A percentile compares a stretch with the other conserved stretches of the same genome.
These are phyloP conservation scores for Nyctibius grandis DNA, from an alignment of 2,797 vertebrate genomes.

Conservation along the genomic window DNA sequence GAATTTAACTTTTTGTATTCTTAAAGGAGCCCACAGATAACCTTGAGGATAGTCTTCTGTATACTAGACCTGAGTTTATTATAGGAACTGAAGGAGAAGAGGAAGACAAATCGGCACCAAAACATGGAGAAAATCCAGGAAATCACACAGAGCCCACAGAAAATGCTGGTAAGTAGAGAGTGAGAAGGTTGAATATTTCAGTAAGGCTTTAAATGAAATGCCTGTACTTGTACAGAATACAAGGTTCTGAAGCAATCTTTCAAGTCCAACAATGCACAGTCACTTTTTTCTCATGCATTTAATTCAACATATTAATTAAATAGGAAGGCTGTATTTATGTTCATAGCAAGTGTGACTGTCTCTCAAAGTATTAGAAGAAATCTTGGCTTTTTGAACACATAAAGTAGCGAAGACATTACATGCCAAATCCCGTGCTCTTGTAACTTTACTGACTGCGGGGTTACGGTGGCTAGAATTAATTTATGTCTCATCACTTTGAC, in stretches of 20 bases:
- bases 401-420: not conserved
- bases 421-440: not conserved
- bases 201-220: not conserved
- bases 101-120: slow-evolving; percentile 78
- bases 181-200: not conserved
- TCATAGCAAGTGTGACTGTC: not conserved
- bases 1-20: slow-evolving; percentile 23
- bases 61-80: slow-evolving; percentile 83
- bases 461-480: not conserved
- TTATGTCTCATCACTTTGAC: not conserved
- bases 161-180: slow-evolving; percentile 77
- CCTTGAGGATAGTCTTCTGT: slow-evolving; percentile 92
- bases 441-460: not conserved
- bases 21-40: slow-evolving; percentile 92
- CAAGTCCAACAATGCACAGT: not conserved
- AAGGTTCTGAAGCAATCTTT: not conserved
- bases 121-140: slow-evolving; percentile 83
- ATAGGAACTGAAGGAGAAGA: slow-evolving; percentile 82
- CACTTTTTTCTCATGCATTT: not conserved
- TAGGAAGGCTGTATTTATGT: not conserved
- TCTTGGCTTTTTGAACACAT: not conserved
- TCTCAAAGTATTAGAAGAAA: not conserved
- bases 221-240: not conserved
- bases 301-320: not conserved
- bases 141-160: slow-evolving; percentile 73